Base-by-base conservation (phyloP, 2,113 vertebrate species). In the Ia io region DNA sequence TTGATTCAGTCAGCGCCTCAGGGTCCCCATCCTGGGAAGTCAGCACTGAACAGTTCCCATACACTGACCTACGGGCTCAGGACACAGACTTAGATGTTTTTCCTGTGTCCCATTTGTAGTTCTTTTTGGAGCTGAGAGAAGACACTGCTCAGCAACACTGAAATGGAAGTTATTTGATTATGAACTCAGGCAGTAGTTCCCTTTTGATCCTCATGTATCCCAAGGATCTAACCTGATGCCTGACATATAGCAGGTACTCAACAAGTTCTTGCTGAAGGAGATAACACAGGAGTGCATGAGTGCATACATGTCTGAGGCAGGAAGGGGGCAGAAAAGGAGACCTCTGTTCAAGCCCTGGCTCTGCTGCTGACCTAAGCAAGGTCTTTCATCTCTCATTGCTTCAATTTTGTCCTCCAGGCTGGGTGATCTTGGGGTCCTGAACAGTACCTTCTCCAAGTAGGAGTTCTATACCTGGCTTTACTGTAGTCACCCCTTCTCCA, bases 401-500 rank as follows among this genome's bases (percentile, higher is more conserved):
- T 40, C 13, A 1, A 18, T 80, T 83, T 83, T 14, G 30, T 82
- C 30, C 40, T 56, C 23, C 28, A 30, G n/a, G 25, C n/a, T 67
- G 14, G 25, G 28, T 47, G 28, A 35, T 16, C 32, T 20, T 79
- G 37, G 53, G 51, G 37, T 59, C 14, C 14, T 20, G 74, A 87
- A 40, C 20, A 23, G 2, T 16, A 67, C 71, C n/a, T 14, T 49
- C 20, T 35, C 35, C 22, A 37, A 53, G 25, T 77, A 32, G 82
- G 40, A 76, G 23, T 91, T 79, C 61, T 74, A 80, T 90, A 98
- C 99, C 99, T 98, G 98, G 98, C 82, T 98, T 98, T 59, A 99
- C 98, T 30, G 98, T 97, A 1, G 98, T 99, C 90, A 99, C 99
- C 71, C 98, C 98, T 23, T 99, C 99, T 70, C 98, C 99, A 1